Base-by-base conservation (phyloP, 2,113 vertebrate genomes). In the Takifugu bimaculatus region DNA sequence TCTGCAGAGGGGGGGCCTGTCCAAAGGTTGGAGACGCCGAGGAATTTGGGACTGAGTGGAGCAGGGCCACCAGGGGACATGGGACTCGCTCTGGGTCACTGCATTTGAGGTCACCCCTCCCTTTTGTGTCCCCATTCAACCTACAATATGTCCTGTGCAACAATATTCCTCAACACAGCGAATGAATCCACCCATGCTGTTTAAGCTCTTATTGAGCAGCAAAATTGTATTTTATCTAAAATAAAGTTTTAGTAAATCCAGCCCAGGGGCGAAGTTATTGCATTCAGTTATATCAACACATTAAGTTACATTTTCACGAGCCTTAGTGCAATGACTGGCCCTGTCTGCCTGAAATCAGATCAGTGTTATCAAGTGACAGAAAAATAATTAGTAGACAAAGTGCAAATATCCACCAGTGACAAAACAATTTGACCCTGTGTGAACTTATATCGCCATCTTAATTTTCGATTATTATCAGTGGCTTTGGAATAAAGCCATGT, bases 81-180 rank as follows among this genome's bases (percentile, higher is more conserved):
- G 77, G 70, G 74, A 78, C 77, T 88, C 57, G 58, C 81, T 85
- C 70, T 84, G 70, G 89, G 89, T 90, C 88, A 89, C 76, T 89
- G 87, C 83, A 56, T 88, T 75, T 61, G 70, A 84, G 77, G 86
- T 89, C 83, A 78, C 7, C 42, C 51, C 35, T 54, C 60, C 49
- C 74, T 28, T 64, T 55, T 63, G 50, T 70, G 69, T 83, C 68
- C 60, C 49, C 62, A 79, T 71, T 83, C 80, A 74, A 71, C 69
- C 75, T 80, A 64, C 77, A 85, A 75, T 72, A 76, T 81, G 74
- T 54, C 78, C 74, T 68, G 59, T 80, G 79, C 51, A 77, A 80
- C 78, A 82, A 57, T 74, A 70, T 63, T 77, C 54, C 45, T 35
- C n/a, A 50, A 43, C 39, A 49, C 28, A 0, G 13, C 47, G 26